Conservation (phyloP, 2,797 vertebrate genomes). For the Macropus fuliginosus region DNA sequence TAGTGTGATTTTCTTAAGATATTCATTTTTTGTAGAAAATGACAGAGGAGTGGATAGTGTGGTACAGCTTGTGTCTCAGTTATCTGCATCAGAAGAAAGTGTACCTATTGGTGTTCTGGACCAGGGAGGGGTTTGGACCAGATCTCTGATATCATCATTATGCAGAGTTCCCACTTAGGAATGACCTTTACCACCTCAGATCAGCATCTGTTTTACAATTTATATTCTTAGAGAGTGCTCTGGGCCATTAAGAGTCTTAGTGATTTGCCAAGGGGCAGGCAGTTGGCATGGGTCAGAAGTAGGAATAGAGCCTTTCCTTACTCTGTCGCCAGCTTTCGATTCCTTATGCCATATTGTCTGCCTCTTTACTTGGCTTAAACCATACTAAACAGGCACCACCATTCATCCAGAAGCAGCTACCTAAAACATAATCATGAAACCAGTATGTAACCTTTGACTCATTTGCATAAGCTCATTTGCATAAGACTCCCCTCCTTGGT, state of each 20-base stretch:
- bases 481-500: neutral
- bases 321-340: neutral
- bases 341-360: neutral
- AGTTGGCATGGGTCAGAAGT: neutral
- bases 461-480: neutral
- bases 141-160: neutral
- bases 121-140: too few relatives aligned
- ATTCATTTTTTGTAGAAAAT: neutral
- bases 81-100: too few relatives aligned
- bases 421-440: neutral
- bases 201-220: neutral
- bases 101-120: too few relatives aligned
- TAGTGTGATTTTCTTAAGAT: neutral
- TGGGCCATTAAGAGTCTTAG: neutral
- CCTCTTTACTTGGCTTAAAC: neutral
- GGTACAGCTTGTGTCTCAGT: neutral
- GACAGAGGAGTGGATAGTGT: neutral
- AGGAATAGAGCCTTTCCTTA: neutral
- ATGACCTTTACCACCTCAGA: neutral
- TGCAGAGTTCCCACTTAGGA: neutral
- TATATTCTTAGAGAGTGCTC: neutral
- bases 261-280: neutral
- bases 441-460: neutral
- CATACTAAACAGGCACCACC: neutral
- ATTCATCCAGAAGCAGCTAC: neutral